Percentiles rank a stretch among this genome's conserved stretches.
These are phyloP conservation scores for Spialia ferax DNA, from an alignment of 2,888 invertebrate genomes.

Conservation along the genomic window DNA sequence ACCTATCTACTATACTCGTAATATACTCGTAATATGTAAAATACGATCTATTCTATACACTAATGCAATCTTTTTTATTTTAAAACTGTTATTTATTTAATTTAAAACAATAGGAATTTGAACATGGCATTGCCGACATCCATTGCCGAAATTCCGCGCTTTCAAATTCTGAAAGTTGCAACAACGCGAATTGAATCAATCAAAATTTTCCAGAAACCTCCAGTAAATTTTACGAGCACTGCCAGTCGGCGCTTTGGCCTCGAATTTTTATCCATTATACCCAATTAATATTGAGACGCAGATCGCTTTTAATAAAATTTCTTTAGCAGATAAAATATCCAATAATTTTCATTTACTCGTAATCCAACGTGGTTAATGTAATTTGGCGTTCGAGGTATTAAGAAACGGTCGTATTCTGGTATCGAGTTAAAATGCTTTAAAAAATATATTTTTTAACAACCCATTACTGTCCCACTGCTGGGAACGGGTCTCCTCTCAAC, in stretches of 20 bases:
- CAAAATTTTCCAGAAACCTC: conserved; percentile 1
- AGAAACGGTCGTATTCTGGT: conserved; percentile 3
- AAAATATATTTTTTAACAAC: no score
- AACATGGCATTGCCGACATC: no score
- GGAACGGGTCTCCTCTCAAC: no score
- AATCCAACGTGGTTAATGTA: conserved; percentile 24
- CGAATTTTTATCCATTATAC: conserved; percentile 43
- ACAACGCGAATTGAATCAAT: conserved; percentile 17
- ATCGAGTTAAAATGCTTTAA: background rate
- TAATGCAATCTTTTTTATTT: no score
- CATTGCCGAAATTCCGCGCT: no score
- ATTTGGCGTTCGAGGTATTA: background rate
- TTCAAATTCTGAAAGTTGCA: background rate
- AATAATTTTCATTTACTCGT: conserved; percentile 40
- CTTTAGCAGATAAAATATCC: conserved; percentile 31
- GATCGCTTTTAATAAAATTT: conserved; percentile 44
- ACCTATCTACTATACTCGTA: no score
- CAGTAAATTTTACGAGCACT: conserved; percentile 21
- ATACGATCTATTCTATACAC: no score
- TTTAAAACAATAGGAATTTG: no score
- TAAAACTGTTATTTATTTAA: no score
- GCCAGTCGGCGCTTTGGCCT: conserved; percentile 33
- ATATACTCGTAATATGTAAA: no score
- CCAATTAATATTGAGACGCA: conserved; percentile 43
- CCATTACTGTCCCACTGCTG: no score